Percentiles rank a stretch among this genome's conserved stretches.
phyloP scores from a whole-genome alignment of 2,888 invertebrate genomes.

The Electrophaes corylata region DNA sequence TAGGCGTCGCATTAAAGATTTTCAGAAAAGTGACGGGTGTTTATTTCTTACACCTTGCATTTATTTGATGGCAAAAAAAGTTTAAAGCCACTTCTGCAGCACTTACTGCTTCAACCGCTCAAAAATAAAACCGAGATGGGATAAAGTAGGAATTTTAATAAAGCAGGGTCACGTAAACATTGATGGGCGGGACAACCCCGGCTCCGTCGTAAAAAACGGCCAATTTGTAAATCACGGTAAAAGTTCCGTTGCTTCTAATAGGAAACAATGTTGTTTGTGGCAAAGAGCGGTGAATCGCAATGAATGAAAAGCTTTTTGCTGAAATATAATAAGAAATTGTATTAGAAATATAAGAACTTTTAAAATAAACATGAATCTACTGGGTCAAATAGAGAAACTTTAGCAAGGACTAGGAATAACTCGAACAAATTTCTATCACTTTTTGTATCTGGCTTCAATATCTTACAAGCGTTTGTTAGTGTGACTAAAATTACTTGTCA shows the following conservation, averaged over 20 bases:
- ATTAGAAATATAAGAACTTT: too few species aligned
- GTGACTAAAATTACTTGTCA: too few species aligned
- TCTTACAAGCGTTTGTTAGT: too few species aligned
- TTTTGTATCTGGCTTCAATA: too few species aligned
- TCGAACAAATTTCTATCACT: too few species aligned
- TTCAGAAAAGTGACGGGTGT: too few species aligned
- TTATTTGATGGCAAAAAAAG: too few species aligned
- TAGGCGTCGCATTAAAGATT: too few species aligned
- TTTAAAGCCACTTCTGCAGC: neutral
- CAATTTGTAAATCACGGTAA: constrained; percentile 32
- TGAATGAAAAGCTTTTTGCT: constrained; percentile 10
- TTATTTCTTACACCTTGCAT: too few species aligned
- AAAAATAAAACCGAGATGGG: constrained; percentile 39
- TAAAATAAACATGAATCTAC: too few species aligned
- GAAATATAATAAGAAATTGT: neutral
- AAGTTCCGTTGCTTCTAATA: constrained; percentile 12
- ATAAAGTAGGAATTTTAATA: constrained; percentile 77
- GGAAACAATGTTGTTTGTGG: constrained; percentile 15
- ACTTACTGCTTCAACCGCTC: neutral
- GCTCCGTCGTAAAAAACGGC: constrained; percentile 23
- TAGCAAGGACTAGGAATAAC: too few species aligned
- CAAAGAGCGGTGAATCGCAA: constrained; percentile 9
- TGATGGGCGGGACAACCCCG: constrained; percentile 51
- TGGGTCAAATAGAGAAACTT: too few species aligned
- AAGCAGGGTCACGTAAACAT: constrained; percentile 76